Base-by-base conservation (phyloP, 2,113 vertebrate species). In the Crotalus helleri region DNA sequence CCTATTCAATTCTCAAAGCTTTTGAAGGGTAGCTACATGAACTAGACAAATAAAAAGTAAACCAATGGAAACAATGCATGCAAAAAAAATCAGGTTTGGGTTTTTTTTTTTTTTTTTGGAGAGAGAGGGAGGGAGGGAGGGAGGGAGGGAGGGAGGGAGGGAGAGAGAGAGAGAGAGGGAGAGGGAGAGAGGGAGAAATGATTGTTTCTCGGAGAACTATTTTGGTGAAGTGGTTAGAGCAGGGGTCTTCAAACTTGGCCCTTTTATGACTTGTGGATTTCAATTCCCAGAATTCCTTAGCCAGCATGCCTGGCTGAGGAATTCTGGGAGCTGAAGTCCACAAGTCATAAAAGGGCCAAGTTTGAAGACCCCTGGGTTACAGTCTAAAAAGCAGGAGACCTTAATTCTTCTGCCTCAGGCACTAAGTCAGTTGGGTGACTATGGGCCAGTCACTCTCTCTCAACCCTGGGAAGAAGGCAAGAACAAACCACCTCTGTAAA, bases 21-120 rank as follows among this genome's bases (percentile, higher is more conserved):
- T 85, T 23, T 61, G 21, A 86, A 29, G 17, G 17, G 15, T 88
- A 94, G 91, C 91, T 51, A 93, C 92, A 94, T 7, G 95, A 95
- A 93, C 58, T 94, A 4, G 86, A 85, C 1, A 92, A 94, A 26
- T 94, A 95, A 92, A 95, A 2, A 69, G 87, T 2, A 26, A 26
- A n/a, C 13, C 4, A 69, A 69, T 69, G 11, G 12, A 64, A 69
- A 61, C 1, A 46, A 7, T 23, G 13, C 21, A 89, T 4, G 15
- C 46, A 46, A 46, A 46, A 49, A 49, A 49, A 49, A 49, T 9
- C 7, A 8, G 7, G 6, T 1, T 49, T 49, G 3, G 44, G 1
- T 39, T 39, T 39, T 39, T 49, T 49, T 8, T 49, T 51, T 51
- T 87, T 33, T 46, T 46, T 46, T 46, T 0, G 44, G 44, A 46